A percentile compares a stretch with the other conserved stretches of the same genome.
Evolutionary conservation across 2,113 vertebrate genomes (phyloP).

Genomic region (Cyanocitta stelleri): DNA sequence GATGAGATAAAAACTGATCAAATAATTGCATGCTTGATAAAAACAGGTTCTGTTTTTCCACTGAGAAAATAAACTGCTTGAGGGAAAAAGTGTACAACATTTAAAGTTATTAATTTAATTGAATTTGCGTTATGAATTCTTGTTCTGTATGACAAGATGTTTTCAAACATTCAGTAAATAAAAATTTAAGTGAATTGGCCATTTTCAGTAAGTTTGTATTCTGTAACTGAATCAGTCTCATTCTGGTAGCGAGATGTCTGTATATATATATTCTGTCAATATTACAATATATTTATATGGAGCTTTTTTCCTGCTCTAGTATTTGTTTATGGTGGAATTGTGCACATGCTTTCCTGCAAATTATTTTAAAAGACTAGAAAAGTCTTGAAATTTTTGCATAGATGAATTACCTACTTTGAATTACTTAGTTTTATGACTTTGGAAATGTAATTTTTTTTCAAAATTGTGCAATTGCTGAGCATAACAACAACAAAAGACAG

Average conservation of each 20-base stretch:
- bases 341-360: not conserved
- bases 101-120: not conserved
- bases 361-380: not conserved
- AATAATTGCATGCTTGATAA: not conserved
- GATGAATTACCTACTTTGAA: not conserved
- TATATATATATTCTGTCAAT: not conserved
- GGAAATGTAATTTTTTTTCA: not conserved
- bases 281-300: not conserved
- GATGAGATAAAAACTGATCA: not conserved
- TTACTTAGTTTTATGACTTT: not conserved
- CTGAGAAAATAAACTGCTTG: slow-evolving; percentile 14
- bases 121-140: not conserved
- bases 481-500: not conserved
- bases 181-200: not conserved
- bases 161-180: not conserved
- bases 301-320: accelerated
- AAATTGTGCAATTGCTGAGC: not conserved
- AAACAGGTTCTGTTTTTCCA: not conserved
- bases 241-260: not conserved
- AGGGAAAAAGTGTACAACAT: not conserved
- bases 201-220: not conserved
- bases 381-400: not conserved
- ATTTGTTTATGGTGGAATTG: not conserved
- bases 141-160: not conserved
- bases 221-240: not conserved